Conservation (phyloP, 2,797 vertebrate species). For the Xiphophorus birchmanni region DNA sequence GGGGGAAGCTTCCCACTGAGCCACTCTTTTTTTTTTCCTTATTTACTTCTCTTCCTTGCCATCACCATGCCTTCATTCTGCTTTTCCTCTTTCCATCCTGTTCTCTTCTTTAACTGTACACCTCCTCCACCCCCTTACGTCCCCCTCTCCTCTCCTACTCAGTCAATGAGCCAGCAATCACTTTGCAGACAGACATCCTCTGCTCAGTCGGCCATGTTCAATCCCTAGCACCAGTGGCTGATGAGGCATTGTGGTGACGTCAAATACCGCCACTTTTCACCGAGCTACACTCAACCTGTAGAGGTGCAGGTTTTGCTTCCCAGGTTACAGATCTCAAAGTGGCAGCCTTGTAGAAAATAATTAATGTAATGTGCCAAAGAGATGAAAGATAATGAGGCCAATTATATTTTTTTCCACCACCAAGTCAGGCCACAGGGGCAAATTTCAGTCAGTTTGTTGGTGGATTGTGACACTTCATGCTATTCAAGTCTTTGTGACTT, state of each 20-base stretch:
- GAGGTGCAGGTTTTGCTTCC: slow-evolving; percentile 63
- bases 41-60: slow-evolving; percentile 57
- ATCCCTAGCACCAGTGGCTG: slow-evolving; percentile 74
- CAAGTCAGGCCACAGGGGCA: slow-evolving; percentile 49
- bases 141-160: slow-evolving; percentile 59
- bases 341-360: slow-evolving; percentile 74
- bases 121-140: slow-evolving; percentile 2
- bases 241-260: slow-evolving; percentile 80
- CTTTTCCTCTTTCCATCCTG: slow-evolving; percentile 49
- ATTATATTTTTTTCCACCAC: slow-evolving; percentile 63
- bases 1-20: slow-evolving; percentile 78
- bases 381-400: slow-evolving; percentile 77
- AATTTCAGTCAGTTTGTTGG: slow-evolving; percentile 73
- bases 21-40: slow-evolving; percentile 66
- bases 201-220: slow-evolving; percentile 78
- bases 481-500: slow-evolving; percentile 54
- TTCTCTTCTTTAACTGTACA: slow-evolving; percentile 59
- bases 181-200: slow-evolving; percentile 78
- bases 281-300: slow-evolving; percentile 73
- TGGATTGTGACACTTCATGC: slow-evolving; percentile 69
- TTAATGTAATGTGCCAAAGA: slow-evolving; percentile 74
- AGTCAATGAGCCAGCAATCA: slow-evolving; percentile 80
- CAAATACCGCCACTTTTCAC: slow-evolving; percentile 62
- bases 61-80: slow-evolving; percentile 61
- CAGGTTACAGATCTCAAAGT: slow-evolving; percentile 73